These are phyloP conservation scores for Cryptus viduatorius DNA, from an alignment of 2,888 invertebrate species.

Conservation along the genomic window DNA sequence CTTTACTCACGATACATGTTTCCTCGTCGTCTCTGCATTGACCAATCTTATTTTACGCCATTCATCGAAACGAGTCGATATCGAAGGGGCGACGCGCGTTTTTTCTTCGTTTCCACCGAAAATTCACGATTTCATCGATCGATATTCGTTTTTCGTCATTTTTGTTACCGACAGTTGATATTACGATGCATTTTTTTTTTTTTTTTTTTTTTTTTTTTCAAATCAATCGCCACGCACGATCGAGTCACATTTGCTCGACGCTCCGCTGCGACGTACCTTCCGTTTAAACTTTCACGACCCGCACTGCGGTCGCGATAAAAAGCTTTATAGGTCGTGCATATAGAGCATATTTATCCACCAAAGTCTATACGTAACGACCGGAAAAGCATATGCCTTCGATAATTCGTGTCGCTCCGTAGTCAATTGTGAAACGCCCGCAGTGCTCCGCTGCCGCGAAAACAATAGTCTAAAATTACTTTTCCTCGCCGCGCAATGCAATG, in stretches of 20 bases:
- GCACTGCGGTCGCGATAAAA: neutral
- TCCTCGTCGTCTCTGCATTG: too few relatives aligned
- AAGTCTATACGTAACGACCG: neutral
- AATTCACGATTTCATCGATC: too few relatives aligned
- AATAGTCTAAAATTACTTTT: too few relatives aligned
- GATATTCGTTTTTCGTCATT: too few relatives aligned
- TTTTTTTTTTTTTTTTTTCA: neutral
- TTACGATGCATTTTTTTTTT: neutral
- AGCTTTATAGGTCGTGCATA: neutral
- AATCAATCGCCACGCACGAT: neutral
- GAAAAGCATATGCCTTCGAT: too few relatives aligned
- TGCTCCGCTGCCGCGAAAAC: neutral
- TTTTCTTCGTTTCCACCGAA: too few relatives aligned
- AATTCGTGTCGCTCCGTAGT: too few relatives aligned
- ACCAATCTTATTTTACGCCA: too few relatives aligned
- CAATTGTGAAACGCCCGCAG: neutral
- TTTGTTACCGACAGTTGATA: neutral
- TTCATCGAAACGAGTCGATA: too few relatives aligned
- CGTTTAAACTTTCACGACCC: constrained; percentile 4
- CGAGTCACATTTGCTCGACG: neutral
- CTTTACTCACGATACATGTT: neutral
- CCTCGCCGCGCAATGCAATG: too few relatives aligned
- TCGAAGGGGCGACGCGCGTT: too few relatives aligned
- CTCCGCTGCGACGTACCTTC: neutral
- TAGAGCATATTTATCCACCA: neutral